Evolutionary conservation across 2,888 invertebrate genomes (phyloP), one percentile per base, ranked within the genome.

Genomic region (Hylaea fasciaria): DNA sequence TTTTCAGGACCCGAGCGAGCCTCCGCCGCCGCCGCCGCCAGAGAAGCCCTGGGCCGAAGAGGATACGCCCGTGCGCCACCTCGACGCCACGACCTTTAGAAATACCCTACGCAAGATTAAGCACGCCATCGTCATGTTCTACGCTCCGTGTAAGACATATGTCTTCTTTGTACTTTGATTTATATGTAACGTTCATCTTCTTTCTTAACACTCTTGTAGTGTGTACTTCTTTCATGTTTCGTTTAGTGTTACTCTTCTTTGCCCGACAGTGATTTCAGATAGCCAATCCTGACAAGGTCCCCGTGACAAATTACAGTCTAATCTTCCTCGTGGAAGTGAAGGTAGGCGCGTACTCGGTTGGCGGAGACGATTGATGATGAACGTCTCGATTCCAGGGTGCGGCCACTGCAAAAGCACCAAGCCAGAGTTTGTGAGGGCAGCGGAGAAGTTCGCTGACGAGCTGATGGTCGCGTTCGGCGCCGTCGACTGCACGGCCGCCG

Each of bases 361-460:
- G n/a, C n/a, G n/a, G n/a, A n/a, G n/a, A n/a, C n/a, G n/a, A n/a
- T n/a, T n/a, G n/a, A n/a, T n/a, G n/a, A n/a, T n/a, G n/a, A n/a
- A n/a, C 10, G 22, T 22, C 5, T 22, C 22, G 22, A 54, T 69
- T 78, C 43, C 69, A 97, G 97, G 97, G 97, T 98, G 98, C 82
- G 97, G 97, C 0, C 97, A 97, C 83, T 98, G 97, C 81, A 97
- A 97, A 81, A 95, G 94, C 73, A 95, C 97, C 0, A 98, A 98
- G 84, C 97, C 97, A 0, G 97, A 91, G 73, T 90, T 91, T 78
- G 94, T 94, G 47, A 93, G 92, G 29, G 97, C 97, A 0, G 97
- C 97, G 0, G 95, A 94, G 48, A 85, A 91, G 22, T 95, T 96
- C 72, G 94, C 94, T 46, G 96, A 97, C 69, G 96, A 97, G 78